These are phyloP conservation scores for Pseudomyrmex gracilis DNA, from an alignment of 1,140 invertebrate species.

Conservation along the genomic window DNA sequence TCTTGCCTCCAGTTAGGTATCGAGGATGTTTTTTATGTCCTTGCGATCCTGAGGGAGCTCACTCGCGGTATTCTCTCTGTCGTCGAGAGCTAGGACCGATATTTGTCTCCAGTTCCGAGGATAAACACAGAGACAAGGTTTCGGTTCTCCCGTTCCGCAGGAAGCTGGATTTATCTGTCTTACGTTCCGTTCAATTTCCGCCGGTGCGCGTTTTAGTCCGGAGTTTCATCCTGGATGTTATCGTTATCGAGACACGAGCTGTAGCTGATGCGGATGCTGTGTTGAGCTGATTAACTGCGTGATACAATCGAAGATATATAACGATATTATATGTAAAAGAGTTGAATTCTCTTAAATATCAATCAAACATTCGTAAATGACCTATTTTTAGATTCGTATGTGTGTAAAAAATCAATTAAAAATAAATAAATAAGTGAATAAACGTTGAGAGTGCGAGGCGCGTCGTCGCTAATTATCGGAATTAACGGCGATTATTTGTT, in stretches of 20 bases:
- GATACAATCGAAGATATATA: not conserved
- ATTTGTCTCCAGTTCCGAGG: constrained; percentile 45
- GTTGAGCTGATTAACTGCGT: not conserved
- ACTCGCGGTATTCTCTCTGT: constrained; percentile 23
- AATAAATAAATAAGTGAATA: not conserved
- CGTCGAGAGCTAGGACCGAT: constrained; percentile 25
- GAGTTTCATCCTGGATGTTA: not conserved
- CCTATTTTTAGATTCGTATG: no score
- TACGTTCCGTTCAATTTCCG: constrained; percentile 34
- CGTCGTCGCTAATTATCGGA: constrained; percentile 72
- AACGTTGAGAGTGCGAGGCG: constrained; percentile 6
- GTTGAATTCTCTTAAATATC: no score
- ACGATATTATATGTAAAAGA: not conserved
- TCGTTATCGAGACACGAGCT: not conserved
- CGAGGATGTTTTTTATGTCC: constrained; percentile 64
- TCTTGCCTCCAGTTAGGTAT: constrained; percentile 22
- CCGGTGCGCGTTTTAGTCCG: no score
- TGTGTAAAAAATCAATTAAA: no score
- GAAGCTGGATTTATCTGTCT: constrained; percentile 38
- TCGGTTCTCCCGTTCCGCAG: not conserved
- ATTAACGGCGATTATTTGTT: constrained; percentile 71
- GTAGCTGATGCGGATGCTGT: not conserved
- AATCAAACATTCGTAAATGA: no score
- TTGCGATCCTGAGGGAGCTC: constrained; percentile 27
- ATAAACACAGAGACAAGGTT: constrained; percentile 38